Evolutionary conservation across 1,140 invertebrate genomes (phyloP), one percentile per base, ranked within the genome.

Genomic region (Steinernema khuongi): DNA sequence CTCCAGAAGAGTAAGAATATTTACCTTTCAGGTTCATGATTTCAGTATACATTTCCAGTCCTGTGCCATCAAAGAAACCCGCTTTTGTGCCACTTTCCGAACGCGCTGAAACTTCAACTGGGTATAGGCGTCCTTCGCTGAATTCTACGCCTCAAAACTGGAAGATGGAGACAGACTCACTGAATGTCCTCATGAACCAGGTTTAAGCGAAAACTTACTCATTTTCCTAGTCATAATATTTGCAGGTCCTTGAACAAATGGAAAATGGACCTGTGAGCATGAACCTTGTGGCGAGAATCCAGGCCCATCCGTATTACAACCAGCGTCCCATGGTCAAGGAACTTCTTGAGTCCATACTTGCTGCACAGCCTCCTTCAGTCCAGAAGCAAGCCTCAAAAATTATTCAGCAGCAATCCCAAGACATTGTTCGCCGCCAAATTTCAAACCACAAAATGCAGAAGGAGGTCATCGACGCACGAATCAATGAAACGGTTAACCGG

Each of bases 141-240:
- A 74, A 29, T 67, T 76, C 74, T 22, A 31, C 77, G 31, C 67
- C 44, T n/a, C 32, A 50, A 44, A 66, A 43, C 31, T 83, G 80
- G 72, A 72, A 70, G 32, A 66, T 84, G 31, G 82, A 81, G 36
- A 84, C 77, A 1, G 83, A 84, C 70, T 81, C 82, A 11, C 67
- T 84, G 31, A 84, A 85, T 72, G 72, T 83, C 67, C 31, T 84
- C 17, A 85, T 84, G 83, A 84, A 84, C 72, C 81, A 85, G 75
- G 81, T 82, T n/a, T n/a, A 70, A 30, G 28, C 26, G 14, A 11
- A 31, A 26, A 76, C 7, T 19, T 22, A n/a, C 67, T 76, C 26
- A 14, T 33, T 31, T 69, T 31, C 68, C 7, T 14, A 17, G 28
- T 7, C n/a, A 29, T 69, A 29, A 50, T 70, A n/a, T 31, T 68